These are phyloP conservation scores for Hirtodrosophila cameraria DNA, from an alignment of 2,888 invertebrate genomes.

Conservation along the genomic window DNA sequence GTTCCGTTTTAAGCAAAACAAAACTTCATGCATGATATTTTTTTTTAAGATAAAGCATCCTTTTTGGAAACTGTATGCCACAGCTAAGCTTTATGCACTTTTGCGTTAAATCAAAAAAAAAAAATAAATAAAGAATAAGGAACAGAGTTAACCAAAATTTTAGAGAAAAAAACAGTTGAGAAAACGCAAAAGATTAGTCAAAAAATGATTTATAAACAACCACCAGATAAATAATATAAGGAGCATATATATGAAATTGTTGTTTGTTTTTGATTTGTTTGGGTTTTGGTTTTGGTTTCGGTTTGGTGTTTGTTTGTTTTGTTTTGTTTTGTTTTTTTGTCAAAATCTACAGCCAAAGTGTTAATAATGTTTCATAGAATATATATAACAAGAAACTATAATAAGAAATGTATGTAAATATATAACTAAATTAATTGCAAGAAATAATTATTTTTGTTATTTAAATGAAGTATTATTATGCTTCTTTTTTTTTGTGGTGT, in stretches of 20 bases:
- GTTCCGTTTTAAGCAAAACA: slow-evolving; percentile 19
- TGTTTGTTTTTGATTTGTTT: slow-evolving; percentile 37
- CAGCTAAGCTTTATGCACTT: slow-evolving; percentile 39
- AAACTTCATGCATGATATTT: slow-evolving; percentile 43
- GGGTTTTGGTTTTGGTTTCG: slow-evolving; percentile 29
- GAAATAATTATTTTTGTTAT: slow-evolving; percentile 50
- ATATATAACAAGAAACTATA: slow-evolving; percentile 45
- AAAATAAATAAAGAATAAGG: slow-evolving; percentile 17
- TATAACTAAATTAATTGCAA: slow-evolving; percentile 53
- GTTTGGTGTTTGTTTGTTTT: slow-evolving; percentile 33
- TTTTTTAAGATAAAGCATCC: slow-evolving; percentile 17
- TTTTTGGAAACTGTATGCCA: slow-evolving; percentile 13
- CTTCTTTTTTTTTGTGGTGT: slow-evolving; percentile 34
- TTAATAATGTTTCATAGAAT: slow-evolving; percentile 66
- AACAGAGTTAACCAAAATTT: slow-evolving; percentile 55
- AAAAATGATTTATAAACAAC: slow-evolving; percentile 65
- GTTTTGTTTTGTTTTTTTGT: slow-evolving; percentile 50
- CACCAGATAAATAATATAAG: slow-evolving; percentile 62
- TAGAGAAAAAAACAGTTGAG: slow-evolving; percentile 20
- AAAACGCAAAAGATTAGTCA: slow-evolving; percentile 75
- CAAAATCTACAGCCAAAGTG: slow-evolving; percentile 81
- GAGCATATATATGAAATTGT: slow-evolving; percentile 60
- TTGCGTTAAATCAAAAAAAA: slow-evolving; percentile 42
- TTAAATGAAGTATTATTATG: slow-evolving; percentile 50
- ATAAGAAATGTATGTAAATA: slow-evolving; percentile 29